Base-by-base conservation (phyloP, 2,888 invertebrate genomes). In the Caenorhabditis afra region DNA sequence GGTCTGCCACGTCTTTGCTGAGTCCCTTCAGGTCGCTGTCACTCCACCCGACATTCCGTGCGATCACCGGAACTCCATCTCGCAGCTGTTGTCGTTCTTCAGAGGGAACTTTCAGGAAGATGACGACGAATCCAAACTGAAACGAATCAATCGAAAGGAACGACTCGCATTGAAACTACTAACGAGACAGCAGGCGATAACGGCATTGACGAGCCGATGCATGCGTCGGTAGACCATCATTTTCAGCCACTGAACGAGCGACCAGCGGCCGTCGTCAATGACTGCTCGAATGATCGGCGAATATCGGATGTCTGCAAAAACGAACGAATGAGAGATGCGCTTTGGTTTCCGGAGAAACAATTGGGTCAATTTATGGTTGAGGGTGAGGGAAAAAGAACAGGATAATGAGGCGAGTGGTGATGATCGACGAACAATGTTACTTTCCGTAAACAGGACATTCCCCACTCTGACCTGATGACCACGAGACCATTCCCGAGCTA, bases 81-180 rank as follows among this genome's bases (percentile, higher is more conserved):
- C 76, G 68, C 37, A 68, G 14, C 22, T 47, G 62, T 49, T 65
- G 62, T 41, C 59, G 52, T 12, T 71, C 70, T 61, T 64, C 58
- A 4, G 50, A 18, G 1, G 85, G 85, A 2, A 73, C 70, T 77
- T 83, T 83, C 29, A 85, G 75, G 37, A 85, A 82, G 37, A 85
- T 76, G 18, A 85, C 73, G 10, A 85, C 55, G 66, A 85, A 81
- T 11, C 83, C 79, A 35, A 85, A 62, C 85, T 85, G 75, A 10
- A 80, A 79, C 47, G 35, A 35, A 12, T 7, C n/a, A n/a, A n/a
- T n/a, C n/a, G n/a, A n/a, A n/a, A n/a, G n/a, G n/a, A n/a, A n/a
- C n/a, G n/a, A n/a, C n/a, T n/a, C n/a, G n/a, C n/a, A n/a, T n/a
- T n/a, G n/a, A n/a, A n/a, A n/a, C n/a, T n/a, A 77, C 79, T 55